These are phyloP conservation scores for Pollenia griseotomentosa DNA, from an alignment of 2,888 invertebrate species.

Conservation along the genomic window DNA sequence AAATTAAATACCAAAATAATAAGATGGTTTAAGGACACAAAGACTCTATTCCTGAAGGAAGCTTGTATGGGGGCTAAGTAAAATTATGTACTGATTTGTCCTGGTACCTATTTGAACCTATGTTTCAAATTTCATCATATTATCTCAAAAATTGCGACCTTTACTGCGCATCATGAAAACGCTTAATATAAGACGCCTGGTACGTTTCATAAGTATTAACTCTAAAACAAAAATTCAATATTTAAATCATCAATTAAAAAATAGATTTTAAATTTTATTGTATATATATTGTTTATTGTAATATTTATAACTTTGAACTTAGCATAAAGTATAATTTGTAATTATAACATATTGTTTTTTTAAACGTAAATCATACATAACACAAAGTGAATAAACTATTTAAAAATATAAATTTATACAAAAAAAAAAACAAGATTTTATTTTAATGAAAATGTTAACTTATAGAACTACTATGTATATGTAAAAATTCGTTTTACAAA, in stretches of 20 bases:
- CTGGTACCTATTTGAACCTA: too few species aligned
- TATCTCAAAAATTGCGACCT: too few species aligned
- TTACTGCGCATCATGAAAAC: too few species aligned
- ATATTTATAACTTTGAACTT: constrained; percentile 54
- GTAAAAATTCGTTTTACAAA: constrained; percentile 56
- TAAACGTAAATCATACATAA: constrained; percentile 55
- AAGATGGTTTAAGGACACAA: too few species aligned
- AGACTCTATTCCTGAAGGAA: too few species aligned
- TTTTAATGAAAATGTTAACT: constrained; percentile 37
- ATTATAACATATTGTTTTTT: constrained; percentile 38
- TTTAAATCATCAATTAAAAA: constrained; percentile 14
- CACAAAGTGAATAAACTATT: constrained; percentile 49
- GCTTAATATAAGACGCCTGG: neutral
- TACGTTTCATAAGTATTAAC: neutral
- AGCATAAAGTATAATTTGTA: constrained; percentile 51
- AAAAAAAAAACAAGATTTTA: constrained; percentile 40
- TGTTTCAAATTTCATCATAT: too few species aligned
- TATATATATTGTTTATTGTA: neutral
- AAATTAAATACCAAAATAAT: too few species aligned
- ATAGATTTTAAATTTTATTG: constrained; percentile 50
- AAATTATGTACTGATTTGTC: too few species aligned
- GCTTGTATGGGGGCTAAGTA: too few species aligned
- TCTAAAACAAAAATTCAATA: neutral
- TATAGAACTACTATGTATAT: constrained; percentile 32
- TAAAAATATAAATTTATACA: constrained; percentile 49